A percentile compares a stretch with the other conserved stretches of the same genome.
Evolutionary conservation across 2,797 vertebrate species (phyloP).

Genomic region (Pseudochirops corinnae): DNA sequence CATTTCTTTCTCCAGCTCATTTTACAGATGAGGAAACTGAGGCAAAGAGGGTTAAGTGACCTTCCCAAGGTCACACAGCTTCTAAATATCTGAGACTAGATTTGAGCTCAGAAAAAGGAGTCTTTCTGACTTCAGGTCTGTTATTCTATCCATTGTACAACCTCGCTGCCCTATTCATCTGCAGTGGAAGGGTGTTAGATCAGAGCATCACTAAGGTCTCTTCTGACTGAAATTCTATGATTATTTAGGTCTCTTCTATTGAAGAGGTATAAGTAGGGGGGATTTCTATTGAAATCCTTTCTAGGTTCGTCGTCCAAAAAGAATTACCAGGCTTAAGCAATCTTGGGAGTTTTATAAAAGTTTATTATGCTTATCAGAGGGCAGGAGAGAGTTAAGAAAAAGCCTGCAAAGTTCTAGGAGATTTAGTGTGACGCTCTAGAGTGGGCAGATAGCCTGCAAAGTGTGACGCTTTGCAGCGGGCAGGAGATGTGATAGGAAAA

Average conservation of each 20-base stretch:
- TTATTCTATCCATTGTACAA: background rate
- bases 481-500: too few relatives aligned
- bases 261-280: too few relatives aligned
- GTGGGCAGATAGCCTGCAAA: too few relatives aligned
- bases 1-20: background rate
- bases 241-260: background rate
- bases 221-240: background rate
- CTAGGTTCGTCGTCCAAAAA: too few relatives aligned
- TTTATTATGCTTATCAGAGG: too few relatives aligned
- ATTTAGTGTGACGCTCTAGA: too few relatives aligned
- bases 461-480: too few relatives aligned
- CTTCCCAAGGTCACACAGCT: background rate
- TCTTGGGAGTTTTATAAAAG: too few relatives aligned
- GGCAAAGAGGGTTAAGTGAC: background rate
- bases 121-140: background rate
- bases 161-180: background rate
- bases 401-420: too few relatives aligned
- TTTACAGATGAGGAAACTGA: background rate
- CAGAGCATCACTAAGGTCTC: background rate
- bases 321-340: too few relatives aligned
- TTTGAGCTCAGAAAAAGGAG: background rate
- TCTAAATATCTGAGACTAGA: background rate
- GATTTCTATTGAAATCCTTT: too few relatives aligned
- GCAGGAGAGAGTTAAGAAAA: too few relatives aligned
- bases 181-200: background rate